Conservation (phyloP, 2,113 vertebrate species). For the Cheirogaleus medius region DNA sequence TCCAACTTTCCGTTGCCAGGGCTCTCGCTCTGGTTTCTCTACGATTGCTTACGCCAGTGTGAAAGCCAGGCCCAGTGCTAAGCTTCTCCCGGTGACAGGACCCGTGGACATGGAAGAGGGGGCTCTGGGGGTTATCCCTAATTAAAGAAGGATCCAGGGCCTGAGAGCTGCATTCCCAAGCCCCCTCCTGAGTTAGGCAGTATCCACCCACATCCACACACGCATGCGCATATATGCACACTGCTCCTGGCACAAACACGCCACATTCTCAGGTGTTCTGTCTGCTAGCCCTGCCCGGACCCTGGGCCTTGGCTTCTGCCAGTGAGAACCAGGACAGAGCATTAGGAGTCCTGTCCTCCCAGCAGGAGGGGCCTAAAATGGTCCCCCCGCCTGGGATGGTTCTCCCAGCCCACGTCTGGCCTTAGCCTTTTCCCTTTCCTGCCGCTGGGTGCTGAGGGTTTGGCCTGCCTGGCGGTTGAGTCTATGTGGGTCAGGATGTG, state of each 20-base stretch:
- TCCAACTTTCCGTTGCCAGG: slow-evolving; percentile 61
- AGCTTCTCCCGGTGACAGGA: neutral
- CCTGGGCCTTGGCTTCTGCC: neutral
- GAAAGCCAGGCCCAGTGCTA: neutral
- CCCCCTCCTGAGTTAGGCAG: neutral
- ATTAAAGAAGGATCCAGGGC: neutral
- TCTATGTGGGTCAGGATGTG: neutral
- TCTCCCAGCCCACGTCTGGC: neutral
- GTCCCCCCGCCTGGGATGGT: neutral
- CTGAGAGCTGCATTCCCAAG: rapidly evolving
- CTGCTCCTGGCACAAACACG: neutral
- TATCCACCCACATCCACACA: too few species aligned
- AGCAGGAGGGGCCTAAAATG: neutral
- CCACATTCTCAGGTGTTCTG: neutral
- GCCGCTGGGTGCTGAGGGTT: neutral
- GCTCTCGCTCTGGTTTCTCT: slow-evolving; percentile 66
- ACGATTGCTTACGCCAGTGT: neutral
- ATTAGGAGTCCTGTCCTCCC: neutral
- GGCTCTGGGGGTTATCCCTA: neutral
- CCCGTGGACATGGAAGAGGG: neutral
- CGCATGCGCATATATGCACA: rapidly evolving
- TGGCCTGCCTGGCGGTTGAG: neutral
- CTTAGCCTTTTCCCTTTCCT: neutral
- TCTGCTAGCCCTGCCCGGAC: neutral
- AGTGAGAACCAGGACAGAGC: neutral